Evolutionary conservation across 1,140 invertebrate genomes (phyloP).

Genomic region (Drosophila sp.): DNA sequence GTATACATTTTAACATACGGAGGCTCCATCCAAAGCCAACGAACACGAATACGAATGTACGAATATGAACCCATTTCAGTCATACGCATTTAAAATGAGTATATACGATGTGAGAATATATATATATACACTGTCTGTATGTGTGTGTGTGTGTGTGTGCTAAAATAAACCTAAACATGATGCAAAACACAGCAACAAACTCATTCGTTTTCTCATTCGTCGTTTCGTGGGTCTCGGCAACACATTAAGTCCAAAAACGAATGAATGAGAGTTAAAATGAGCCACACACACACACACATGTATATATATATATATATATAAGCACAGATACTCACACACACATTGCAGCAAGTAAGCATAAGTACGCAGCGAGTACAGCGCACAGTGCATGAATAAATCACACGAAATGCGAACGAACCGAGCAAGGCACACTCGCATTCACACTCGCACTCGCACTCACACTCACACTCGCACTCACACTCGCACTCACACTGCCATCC

Average conservation of each 20-base stretch:
- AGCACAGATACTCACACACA: conserved; percentile 30
- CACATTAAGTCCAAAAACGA: conserved; percentile 78
- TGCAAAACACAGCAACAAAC: conserved; percentile 67
- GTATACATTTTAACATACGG: conserved; percentile 34
- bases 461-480: neutral
- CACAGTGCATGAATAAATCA: conserved; percentile 73
- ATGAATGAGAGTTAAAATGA: conserved; percentile 83
- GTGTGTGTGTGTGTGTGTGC: conserved; percentile 43
- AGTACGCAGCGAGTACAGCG: conserved; percentile 77
- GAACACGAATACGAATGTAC: conserved; percentile 19
- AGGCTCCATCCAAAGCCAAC: conserved; percentile 7
- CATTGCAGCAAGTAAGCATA: conserved; percentile 73
- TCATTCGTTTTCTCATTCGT: conserved; percentile 82
- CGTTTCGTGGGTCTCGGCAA: conserved; percentile 63
- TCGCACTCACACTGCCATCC: conserved; percentile 13
- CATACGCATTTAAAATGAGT: conserved; percentile 59
- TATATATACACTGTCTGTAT: conserved; percentile 30
- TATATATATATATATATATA: conserved; percentile 29
- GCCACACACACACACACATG: conserved; percentile 57
- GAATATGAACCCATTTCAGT: conserved; percentile 63
- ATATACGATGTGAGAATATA: conserved; percentile 31
- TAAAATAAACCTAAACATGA: conserved; percentile 80
- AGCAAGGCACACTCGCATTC: conserved; percentile 59
- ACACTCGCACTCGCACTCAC: conserved; percentile 6
- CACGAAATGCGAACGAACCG: conserved; percentile 79